These are phyloP conservation scores for Saccostrea echinata DNA, from an alignment of 1,140 invertebrate genomes.

Conservation along the genomic window DNA sequence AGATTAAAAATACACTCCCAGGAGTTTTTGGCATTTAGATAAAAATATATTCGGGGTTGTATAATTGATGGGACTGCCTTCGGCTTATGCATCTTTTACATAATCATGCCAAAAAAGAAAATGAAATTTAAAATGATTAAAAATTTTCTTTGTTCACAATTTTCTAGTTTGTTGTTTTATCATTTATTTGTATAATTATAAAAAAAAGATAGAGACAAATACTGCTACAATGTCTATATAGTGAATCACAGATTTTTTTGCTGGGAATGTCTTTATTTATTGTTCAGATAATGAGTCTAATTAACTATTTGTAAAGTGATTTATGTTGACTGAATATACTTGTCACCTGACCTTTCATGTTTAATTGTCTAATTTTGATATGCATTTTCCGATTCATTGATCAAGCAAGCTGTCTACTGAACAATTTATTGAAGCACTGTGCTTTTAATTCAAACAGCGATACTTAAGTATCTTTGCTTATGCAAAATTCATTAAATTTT, in stretches of 20 bases:
- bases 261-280: not conserved
- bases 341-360: not conserved
- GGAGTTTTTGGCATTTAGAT: slow-evolving; percentile 7
- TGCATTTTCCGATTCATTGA: slow-evolving; percentile 14
- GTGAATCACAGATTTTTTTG: too few relatives aligned
- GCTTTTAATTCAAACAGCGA: not conserved
- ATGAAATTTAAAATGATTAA: too few relatives aligned
- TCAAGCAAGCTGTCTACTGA: not conserved
- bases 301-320: not conserved
- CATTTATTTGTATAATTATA: too few relatives aligned
- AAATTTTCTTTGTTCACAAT: too few relatives aligned
- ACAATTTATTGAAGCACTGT: not conserved
- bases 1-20: not conserved
- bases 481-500: not conserved
- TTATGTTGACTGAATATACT: not conserved
- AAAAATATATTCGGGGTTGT: slow-evolving; percentile 4
- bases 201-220: too few relatives aligned
- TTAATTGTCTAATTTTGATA: slow-evolving; percentile 11
- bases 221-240: too few relatives aligned
- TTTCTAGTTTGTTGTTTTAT: too few relatives aligned
- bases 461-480: not conserved
- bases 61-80: not conserved
- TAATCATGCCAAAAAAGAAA: not conserved
- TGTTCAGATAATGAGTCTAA: not conserved
- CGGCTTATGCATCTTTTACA: not conserved